Base-by-base conservation (phyloP, 2,797 vertebrate species). In the Naso thynnoides region DNA sequence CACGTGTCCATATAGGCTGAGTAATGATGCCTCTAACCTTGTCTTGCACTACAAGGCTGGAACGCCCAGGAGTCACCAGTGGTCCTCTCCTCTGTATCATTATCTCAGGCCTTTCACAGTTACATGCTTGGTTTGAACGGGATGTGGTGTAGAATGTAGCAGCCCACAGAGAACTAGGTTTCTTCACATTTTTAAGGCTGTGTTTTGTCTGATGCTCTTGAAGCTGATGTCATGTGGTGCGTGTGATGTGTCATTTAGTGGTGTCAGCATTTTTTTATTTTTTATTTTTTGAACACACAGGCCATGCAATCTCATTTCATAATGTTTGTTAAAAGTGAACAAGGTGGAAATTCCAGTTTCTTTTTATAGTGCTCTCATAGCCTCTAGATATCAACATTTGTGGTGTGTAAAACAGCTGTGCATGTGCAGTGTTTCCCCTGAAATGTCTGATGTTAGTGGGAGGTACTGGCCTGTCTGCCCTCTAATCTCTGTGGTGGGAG, bases 121-220 rank as follows among this genome's bases (percentile, higher is more conserved):
- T 73, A 84, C 70, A 89, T 92, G 92, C 82, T 91, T 80, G 76
- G 88, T 91, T 92, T 90, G 82, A 66, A 78, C 27, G 80, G 82
- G 86, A 87, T 86, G 88, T 79, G 85, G 86, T 91, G 90, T 89
- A 82, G 90, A 94, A 93, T 94, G 80, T 93, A 81, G 79, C 91
- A 85, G 82, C 79, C 78, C 70, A 77, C 86, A 72, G 89, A 89
- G 89, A 93, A 84, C 77, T 73, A 72, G 80, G 78, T 79, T 87
- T 79, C 70, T 67, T 89, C 68, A 70, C 86, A 85, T 88, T 88
- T 45, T 82, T 69, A 67, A 77, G 65, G 24, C 70, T 67, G 62
- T 67, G 62, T 75, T 58, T 72, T 67, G 59, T 79, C 36, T 64
- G 63, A 66, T 57, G 67, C 83, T 84, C 73, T 79, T 33, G 53